phyloP scores from a whole-genome alignment of 2,797 vertebrate genomes.

The Xiphophorus birchmanni region DNA sequence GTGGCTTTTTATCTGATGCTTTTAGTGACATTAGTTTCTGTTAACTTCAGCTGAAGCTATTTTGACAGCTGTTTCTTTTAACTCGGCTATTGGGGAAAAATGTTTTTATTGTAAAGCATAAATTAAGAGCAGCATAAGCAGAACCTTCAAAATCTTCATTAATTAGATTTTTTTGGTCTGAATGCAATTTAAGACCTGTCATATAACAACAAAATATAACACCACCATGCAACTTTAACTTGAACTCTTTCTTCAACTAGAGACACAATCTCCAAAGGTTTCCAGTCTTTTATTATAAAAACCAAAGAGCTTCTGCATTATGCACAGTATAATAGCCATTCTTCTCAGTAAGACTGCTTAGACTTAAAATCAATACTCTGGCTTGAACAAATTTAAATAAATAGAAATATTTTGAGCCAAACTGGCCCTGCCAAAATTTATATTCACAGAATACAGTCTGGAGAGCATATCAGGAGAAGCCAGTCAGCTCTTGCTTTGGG shows the following conservation, averaged over 20 bases:
- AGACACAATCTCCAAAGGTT: constrained; percentile 37
- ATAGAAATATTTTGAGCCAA: constrained; percentile 78
- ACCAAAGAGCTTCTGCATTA: constrained; percentile 76
- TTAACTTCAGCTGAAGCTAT: neutral
- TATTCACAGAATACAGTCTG: constrained; percentile 88
- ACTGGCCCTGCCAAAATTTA: constrained; percentile 78
- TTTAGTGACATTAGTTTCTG: neutral
- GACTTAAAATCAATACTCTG: constrained; percentile 74
- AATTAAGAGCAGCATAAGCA: neutral
- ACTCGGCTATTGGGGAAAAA: neutral
- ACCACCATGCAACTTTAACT: neutral
- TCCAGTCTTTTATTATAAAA: constrained; percentile 78
- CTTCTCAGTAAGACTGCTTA: constrained; percentile 71
- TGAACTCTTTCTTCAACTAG: neutral
- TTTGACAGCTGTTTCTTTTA: neutral
- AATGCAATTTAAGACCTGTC: neutral
- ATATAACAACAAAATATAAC: neutral
- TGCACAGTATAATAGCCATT: constrained; percentile 73
- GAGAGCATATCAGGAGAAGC: constrained; percentile 66
- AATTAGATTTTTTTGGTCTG: neutral
- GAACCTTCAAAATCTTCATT: neutral
- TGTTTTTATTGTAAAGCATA: neutral
- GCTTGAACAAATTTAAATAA: constrained; percentile 75
- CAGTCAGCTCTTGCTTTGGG: constrained; percentile 66
- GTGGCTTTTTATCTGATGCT: neutral